Conservation (phyloP, 1,140 invertebrate genomes). For the Drosophila lowei region DNA sequence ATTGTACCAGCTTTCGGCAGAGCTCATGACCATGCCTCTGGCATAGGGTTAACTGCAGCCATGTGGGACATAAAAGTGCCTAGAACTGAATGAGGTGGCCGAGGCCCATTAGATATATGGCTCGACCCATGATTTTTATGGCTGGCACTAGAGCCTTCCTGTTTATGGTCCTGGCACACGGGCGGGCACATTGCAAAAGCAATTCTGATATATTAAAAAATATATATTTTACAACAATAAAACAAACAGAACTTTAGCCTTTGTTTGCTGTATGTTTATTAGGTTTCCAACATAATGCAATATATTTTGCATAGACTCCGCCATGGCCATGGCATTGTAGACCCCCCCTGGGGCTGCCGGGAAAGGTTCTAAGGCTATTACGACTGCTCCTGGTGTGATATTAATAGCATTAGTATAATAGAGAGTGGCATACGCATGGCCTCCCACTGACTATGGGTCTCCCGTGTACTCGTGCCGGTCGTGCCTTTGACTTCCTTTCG, state of each 20-base stretch:
- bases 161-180: conserved; percentile 23
- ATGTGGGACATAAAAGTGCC: conserved; percentile 59
- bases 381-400: conserved; percentile 9
- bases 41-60: conserved; percentile 48
- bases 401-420: conserved; percentile 59
- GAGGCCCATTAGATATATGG: conserved; percentile 43
- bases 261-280: conserved; percentile 60
- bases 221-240: conserved; percentile 37
- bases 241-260: conserved; percentile 27
- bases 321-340: background rate
- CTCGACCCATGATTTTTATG: conserved; percentile 43
- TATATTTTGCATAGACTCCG: conserved; percentile 21
- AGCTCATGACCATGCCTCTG: conserved; percentile 1
- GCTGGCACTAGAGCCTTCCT: background rate
- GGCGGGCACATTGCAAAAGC: background rate
- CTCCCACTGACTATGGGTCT: background rate
- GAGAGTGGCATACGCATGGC: background rate
- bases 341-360: conserved; percentile 8
- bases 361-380: background rate
- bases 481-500: conserved; percentile 29
- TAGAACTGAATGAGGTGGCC: background rate
- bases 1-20: conserved; percentile 9
- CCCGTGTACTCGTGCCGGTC: background rate
- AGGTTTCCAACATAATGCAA: conserved; percentile 53
- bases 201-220: conserved; percentile 51